Conservation (phyloP, 2,888 invertebrate species). For the Ceratothoa steindachneri region DNA sequence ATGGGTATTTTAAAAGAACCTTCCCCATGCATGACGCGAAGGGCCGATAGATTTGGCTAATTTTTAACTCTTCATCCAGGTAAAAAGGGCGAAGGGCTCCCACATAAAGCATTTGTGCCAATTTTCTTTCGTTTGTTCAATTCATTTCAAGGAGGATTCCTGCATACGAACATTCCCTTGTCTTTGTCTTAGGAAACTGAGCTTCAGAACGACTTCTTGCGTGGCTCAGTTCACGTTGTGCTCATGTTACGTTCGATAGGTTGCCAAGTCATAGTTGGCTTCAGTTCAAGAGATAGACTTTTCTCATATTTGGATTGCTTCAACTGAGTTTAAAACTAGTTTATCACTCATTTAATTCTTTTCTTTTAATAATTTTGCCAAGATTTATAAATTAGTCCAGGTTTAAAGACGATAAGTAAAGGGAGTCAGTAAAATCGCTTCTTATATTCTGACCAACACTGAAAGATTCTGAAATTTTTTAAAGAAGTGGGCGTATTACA, state of each 20-base stretch:
- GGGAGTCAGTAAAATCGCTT: background rate
- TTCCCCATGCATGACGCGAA: too few species aligned
- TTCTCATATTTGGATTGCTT: too few species aligned
- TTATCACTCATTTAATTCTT: too few species aligned
- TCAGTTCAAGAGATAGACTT: too few species aligned
- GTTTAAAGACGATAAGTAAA: background rate
- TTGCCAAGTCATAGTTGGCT: background rate
- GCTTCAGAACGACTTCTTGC: background rate
- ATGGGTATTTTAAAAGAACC: too few species aligned
- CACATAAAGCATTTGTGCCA: too few species aligned
- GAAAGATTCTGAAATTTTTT: background rate
- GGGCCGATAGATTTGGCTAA: too few species aligned
- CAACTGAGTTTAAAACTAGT: too few species aligned
- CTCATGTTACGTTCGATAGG: slow-evolving; percentile 7
- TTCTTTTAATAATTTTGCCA: too few species aligned
- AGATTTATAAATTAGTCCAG: too few species aligned
- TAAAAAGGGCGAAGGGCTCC: too few species aligned
- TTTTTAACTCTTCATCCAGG: too few species aligned
- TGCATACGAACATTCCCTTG: background rate
- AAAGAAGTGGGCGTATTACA: background rate
- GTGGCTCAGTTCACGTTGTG: background rate
- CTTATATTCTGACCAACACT: background rate
- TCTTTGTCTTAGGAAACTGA: background rate
- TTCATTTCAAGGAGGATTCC: background rate
- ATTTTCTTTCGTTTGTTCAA: background rate